phyloP scores from a whole-genome alignment of 2,888 invertebrate species.

The Synergus umbraculus region DNA sequence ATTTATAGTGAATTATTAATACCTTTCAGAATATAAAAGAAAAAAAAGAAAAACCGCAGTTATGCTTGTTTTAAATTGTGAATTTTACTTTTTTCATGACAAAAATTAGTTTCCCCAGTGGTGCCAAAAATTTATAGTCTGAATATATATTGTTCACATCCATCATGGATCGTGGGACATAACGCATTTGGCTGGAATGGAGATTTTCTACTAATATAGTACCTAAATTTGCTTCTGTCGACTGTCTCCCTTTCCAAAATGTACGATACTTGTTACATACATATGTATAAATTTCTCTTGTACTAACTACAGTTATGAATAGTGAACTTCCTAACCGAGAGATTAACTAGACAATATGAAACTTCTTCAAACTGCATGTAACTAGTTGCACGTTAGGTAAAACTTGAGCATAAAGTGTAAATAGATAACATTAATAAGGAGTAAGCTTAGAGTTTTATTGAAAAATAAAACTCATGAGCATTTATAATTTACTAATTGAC shows the following conservation, averaged over 20 bases:
- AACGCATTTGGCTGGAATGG: constrained; percentile 4
- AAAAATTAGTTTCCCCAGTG: constrained; percentile 26
- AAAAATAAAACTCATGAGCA: neutral
- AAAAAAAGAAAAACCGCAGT: neutral
- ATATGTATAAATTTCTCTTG: neutral
- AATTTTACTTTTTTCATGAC: neutral
- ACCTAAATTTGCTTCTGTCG: constrained; percentile 11
- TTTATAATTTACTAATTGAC: no score
- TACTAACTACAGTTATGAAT: constrained; percentile 32
- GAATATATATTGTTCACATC: constrained; percentile 17
- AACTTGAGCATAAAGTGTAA: neutral
- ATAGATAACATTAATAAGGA: neutral
- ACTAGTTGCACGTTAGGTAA: neutral
- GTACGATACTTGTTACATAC: constrained; percentile 17
- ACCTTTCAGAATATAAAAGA: neutral
- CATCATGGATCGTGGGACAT: neutral
- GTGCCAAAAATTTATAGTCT: constrained; percentile 19
- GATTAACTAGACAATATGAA: constrained; percentile 13
- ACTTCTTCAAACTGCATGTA: neutral
- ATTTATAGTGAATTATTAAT: neutral
- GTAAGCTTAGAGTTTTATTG: neutral
- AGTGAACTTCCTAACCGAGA: constrained; percentile 28
- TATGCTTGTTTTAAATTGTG: neutral
- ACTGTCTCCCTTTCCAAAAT: constrained; percentile 13
- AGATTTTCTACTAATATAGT: constrained; percentile 23